Evolutionary conservation across 1,140 invertebrate genomes (phyloP).

Genomic region (Chionoecetes opilio): DNA sequence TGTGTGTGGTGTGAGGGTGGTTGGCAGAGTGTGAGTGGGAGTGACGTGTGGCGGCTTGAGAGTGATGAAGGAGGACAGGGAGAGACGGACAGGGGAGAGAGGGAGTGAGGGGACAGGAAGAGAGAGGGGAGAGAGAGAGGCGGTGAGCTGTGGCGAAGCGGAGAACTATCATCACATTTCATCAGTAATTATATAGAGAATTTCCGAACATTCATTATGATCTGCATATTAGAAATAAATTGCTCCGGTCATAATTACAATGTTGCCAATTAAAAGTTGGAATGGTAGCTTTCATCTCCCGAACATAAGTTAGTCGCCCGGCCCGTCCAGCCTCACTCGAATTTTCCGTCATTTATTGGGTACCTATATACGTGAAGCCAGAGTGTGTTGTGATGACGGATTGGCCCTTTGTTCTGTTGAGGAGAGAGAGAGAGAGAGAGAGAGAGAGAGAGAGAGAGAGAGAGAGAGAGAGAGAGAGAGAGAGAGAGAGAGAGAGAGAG

Average conservation of each 20-base stretch:
- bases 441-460: conserved; percentile 13
- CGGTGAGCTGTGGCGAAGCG: conserved; percentile 24
- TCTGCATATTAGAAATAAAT: conserved; percentile 54
- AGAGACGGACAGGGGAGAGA: neutral
- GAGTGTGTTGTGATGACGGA: neutral
- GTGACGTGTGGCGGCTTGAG: neutral
- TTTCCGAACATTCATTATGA: conserved; percentile 45
- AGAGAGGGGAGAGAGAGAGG: neutral
- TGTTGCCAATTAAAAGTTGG: conserved; percentile 52
- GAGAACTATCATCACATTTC: conserved; percentile 27
- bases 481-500: too few relatives aligned
- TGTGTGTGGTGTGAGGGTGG: neutral
- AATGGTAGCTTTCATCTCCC: conserved; percentile 38
- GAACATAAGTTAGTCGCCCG: neutral
- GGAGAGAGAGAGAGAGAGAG: neutral
- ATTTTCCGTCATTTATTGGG: conserved; percentile 9
- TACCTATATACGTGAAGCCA: neutral
- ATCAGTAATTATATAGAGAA: conserved; percentile 35
- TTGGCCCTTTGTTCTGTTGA: neutral
- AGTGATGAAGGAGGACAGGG: neutral
- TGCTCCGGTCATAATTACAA: conserved; percentile 42
- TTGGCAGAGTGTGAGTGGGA: conserved; percentile 44
- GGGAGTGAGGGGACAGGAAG: neutral
- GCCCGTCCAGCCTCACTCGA: neutral
- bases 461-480: too few relatives aligned